Conservation (phyloP, 1,140 invertebrate genomes). For the Cardiocondyla obscurior region DNA sequence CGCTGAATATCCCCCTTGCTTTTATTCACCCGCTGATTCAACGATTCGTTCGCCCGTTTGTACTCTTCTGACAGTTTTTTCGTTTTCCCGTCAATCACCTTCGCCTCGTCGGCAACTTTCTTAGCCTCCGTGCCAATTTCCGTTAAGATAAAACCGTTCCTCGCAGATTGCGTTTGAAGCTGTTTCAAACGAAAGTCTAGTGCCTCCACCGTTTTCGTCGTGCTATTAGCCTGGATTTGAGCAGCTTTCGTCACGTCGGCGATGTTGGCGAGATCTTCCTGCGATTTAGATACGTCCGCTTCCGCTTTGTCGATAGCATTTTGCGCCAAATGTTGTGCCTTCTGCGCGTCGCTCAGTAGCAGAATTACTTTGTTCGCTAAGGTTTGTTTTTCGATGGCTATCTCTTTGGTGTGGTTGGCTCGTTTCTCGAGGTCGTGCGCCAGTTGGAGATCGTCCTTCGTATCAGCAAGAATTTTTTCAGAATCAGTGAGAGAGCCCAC, state of each 20-base stretch:
- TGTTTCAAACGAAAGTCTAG: conserved; percentile 88
- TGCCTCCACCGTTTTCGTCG: conserved; percentile 87
- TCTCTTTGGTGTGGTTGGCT: conserved; percentile 91
- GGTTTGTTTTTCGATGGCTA: conserved; percentile 73
- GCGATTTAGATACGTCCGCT: conserved; percentile 90
- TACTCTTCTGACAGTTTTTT: conserved; percentile 85
- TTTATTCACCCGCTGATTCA: conserved; percentile 86
- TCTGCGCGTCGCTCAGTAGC: conserved; percentile 88
- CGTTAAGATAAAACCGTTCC: conserved; percentile 88
- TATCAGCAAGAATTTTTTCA: conserved; percentile 94
- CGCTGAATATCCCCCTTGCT: conserved; percentile 88
- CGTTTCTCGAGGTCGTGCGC: conserved; percentile 90
- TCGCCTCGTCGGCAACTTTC: conserved; percentile 85
- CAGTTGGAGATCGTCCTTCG: conserved; percentile 89
- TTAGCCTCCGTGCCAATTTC: conserved; percentile 85
- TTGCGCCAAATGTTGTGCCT: conserved; percentile 91
- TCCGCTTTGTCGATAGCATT: conserved; percentile 92
- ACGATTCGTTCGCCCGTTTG: conserved; percentile 84
- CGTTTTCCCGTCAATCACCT: conserved; percentile 84
- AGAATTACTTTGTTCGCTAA: conserved; percentile 83
- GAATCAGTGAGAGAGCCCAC: conserved; percentile 94
- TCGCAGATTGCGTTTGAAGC: conserved; percentile 90
- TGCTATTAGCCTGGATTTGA: conserved; percentile 89
- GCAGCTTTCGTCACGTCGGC: conserved; percentile 89
- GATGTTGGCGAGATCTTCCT: conserved; percentile 90